These are phyloP conservation scores for Gerris lacustris DNA, from an alignment of 2,888 invertebrate species.

Conservation along the genomic window DNA sequence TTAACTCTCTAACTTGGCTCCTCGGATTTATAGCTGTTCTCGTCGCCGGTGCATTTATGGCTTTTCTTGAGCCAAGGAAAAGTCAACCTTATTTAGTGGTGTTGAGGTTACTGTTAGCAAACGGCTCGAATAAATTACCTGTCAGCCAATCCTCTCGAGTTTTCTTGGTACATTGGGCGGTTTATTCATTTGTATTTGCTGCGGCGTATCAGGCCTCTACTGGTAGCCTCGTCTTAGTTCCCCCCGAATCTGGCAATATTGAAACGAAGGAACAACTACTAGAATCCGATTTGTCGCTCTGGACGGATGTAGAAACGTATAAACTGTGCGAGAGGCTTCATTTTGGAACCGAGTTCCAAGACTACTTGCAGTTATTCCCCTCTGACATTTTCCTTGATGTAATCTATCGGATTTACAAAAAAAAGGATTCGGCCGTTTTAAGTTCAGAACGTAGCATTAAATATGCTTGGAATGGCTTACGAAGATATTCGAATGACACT, in stretches of 20 bases:
- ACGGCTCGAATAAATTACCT: neutral
- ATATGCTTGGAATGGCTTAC: neutral
- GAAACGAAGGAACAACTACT: constrained; percentile 26
- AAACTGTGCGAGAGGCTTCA: neutral
- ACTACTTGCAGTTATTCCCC: neutral
- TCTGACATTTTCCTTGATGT: neutral
- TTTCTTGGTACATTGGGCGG: constrained; percentile 29
- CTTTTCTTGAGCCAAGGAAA: neutral
- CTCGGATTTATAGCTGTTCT: constrained; percentile 27
- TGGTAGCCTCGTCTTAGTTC: constrained; percentile 31
- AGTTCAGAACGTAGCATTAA: neutral
- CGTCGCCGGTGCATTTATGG: constrained; percentile 16
- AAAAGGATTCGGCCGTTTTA: neutral
- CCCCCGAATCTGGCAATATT: constrained; percentile 28
- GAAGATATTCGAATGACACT: neutral
- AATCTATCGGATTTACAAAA: neutral
- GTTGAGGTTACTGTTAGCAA: neutral
- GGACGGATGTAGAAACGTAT: constrained; percentile 28
- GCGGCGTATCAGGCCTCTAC: constrained; percentile 28
- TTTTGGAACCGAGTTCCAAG: neutral
- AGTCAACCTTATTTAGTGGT: neutral
- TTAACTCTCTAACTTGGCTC: constrained; percentile 28
- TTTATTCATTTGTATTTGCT: constrained; percentile 28
- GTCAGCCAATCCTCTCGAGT: constrained; percentile 16
- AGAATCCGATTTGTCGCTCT: constrained; percentile 28